A percentile compares a stretch with the other conserved stretches of the same genome.
Conservation (phyloP, 2,888 invertebrate genomes). For the Temnothorax ravouxi region DNA sequence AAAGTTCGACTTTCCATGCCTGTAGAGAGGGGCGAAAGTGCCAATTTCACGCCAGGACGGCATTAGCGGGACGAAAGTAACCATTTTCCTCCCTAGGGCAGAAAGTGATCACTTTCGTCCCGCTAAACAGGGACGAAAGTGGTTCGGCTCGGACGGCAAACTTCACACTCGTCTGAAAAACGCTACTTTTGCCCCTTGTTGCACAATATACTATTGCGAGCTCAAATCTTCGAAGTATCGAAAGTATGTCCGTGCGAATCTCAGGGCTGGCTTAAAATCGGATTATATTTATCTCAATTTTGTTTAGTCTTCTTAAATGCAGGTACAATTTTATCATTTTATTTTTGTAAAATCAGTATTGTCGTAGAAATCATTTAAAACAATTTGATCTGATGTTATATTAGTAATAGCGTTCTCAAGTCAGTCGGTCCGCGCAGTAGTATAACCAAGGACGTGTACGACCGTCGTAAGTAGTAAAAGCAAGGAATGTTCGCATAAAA, state of each 20-base stretch:
- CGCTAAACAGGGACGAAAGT: no score
- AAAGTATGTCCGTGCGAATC: neutral
- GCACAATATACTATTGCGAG: no score
- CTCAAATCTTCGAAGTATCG: neutral
- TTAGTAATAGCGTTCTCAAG: slow-evolving; percentile 9
- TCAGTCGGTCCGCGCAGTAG: neutral
- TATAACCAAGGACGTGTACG: slow-evolving; percentile 9
- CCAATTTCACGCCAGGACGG: no score
- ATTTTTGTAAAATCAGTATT: neutral
- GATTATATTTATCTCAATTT: neutral
- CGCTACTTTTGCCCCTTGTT: no score
- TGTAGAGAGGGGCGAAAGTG: no score
- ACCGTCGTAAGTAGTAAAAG: slow-evolving; percentile 8
- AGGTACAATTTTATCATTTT: neutral
- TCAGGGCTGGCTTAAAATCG: neutral
- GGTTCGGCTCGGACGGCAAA: no score
- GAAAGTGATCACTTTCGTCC: no score
- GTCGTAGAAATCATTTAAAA: neutral
- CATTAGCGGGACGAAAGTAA: no score
- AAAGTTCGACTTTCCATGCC: no score
- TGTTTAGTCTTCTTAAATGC: neutral
- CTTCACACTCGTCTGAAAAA: no score
- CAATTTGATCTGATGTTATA: neutral
- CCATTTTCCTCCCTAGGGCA: no score
- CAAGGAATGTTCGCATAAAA: neutral